Conservation (phyloP, 2,888 invertebrate genomes). For the Tinea pellionella region DNA sequence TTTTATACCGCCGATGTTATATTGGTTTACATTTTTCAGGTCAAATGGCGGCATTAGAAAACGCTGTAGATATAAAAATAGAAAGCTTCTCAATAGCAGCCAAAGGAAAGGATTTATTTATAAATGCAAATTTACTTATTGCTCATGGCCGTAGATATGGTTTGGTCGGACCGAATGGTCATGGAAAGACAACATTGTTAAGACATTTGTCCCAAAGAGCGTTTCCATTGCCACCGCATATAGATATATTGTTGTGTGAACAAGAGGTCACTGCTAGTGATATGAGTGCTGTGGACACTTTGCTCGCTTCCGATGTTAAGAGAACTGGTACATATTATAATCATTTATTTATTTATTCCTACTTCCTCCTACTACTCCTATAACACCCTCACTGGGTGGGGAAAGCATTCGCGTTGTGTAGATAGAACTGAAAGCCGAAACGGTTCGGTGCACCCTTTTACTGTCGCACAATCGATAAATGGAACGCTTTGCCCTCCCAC, state of each 20-base stretch:
- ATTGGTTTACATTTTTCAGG: slow-evolving; percentile 32
- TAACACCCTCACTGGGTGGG: no score
- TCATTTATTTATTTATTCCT: no score
- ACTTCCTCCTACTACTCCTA: no score
- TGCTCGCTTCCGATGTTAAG: slow-evolving; percentile 93
- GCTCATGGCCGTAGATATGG: slow-evolving; percentile 96
- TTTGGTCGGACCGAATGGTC: slow-evolving; percentile 97
- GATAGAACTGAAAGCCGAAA: no score
- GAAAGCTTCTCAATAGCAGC: slow-evolving; percentile 98
- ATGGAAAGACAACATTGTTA: slow-evolving; percentile 97
- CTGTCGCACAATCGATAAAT: no score
- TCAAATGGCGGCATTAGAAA: slow-evolving; percentile 85
- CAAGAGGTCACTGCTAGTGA: slow-evolving; percentile 98
- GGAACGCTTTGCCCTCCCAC: no score
- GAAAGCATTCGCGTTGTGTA: no score
- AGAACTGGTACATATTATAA: slow-evolving; percentile 66
- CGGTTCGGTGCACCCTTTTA: no score
- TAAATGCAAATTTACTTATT: slow-evolving; percentile 93
- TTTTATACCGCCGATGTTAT: no score
- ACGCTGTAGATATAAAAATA: slow-evolving; percentile 97
- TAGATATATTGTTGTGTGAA: slow-evolving; percentile 96
- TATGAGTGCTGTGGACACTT: slow-evolving; percentile 91
- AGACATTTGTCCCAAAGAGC: slow-evolving; percentile 92
- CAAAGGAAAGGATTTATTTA: slow-evolving; percentile 96
- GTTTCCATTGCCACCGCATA: slow-evolving; percentile 94